Evolutionary conservation across 2,888 invertebrate genomes (phyloP).

Genomic region (Blastobasis lacticolella): DNA sequence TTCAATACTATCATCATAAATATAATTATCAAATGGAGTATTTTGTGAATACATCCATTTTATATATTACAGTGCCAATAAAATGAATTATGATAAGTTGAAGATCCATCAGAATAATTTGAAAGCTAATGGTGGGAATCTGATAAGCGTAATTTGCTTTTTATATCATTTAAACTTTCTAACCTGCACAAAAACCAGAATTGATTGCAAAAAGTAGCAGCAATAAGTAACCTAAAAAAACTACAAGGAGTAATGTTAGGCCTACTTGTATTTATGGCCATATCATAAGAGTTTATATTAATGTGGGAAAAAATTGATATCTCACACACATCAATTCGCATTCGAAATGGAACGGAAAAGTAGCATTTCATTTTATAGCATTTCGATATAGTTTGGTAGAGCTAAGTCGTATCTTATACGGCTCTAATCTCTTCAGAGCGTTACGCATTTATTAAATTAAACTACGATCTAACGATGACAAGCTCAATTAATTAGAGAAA

Average conservation of each 20-base stretch:
- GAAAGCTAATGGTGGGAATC: conserved; percentile 40
- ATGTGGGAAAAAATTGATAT: no score
- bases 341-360: no score
- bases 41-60: conserved; percentile 30
- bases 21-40: conserved; percentile 53
- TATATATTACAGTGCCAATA: conserved; percentile 51
- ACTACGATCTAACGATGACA: not conserved
- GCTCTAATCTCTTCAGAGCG: not conserved
- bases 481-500: conserved; percentile 1
- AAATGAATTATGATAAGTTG: conserved; percentile 29
- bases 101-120: conserved; percentile 33
- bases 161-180: conserved; percentile 13
- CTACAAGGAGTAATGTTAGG: no score
- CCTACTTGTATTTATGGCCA: no score
- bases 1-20: conserved; percentile 54
- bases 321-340: no score
- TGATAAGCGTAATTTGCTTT: conserved; percentile 18
- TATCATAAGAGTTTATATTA: no score
- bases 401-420: not conserved
- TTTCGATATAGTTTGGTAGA: no score
- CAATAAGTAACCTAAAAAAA: no score
- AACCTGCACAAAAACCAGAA: not conserved
- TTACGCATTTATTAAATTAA: not conserved
- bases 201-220: not conserved
- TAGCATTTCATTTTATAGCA: no score